Evolutionary conservation across 2,797 vertebrate species (phyloP).

Genomic region (Neosilurus mollespiculum): DNA sequence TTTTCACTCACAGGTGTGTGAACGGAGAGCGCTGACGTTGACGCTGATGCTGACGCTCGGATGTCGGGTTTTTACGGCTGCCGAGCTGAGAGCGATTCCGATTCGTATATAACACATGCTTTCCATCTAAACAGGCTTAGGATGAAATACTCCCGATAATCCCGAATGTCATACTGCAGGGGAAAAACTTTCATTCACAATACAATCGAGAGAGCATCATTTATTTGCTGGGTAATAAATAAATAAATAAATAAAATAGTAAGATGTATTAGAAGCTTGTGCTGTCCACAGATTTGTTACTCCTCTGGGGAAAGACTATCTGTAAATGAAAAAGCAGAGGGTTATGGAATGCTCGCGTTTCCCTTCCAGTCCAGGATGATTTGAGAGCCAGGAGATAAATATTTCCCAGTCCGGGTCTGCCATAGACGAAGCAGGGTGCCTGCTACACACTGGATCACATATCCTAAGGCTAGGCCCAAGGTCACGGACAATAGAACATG

Average conservation of each 20-base stretch:
- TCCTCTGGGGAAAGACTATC: neutral
- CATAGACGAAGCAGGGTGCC: constrained; percentile 30
- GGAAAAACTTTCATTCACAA: neutral
- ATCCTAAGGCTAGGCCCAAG: constrained; percentile 50
- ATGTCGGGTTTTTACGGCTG: neutral
- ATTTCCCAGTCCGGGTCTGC: constrained; percentile 28
- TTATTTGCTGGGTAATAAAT: neutral
- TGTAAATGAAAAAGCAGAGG: constrained; percentile 25
- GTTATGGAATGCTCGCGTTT: constrained; percentile 13
- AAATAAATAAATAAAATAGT: neutral
- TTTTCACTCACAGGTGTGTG: constrained; percentile 44
- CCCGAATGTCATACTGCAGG: neutral
- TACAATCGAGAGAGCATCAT: neutral
- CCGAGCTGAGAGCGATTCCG: neutral
- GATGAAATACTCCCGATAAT: neutral
- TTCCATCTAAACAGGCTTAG: neutral
- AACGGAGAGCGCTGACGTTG: neutral
- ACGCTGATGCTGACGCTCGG: neutral
- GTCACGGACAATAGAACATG: constrained; percentile 52
- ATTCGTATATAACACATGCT: neutral
- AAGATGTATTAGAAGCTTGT: constrained; percentile 11
- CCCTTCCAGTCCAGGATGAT: neutral
- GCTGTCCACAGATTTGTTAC: neutral
- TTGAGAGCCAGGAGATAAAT: constrained; percentile 38
- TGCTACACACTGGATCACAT: constrained; percentile 60